phyloP scores from a whole-genome alignment of 92 coral and sea anemone genomes.

The Blastomussa wellsi region DNA sequence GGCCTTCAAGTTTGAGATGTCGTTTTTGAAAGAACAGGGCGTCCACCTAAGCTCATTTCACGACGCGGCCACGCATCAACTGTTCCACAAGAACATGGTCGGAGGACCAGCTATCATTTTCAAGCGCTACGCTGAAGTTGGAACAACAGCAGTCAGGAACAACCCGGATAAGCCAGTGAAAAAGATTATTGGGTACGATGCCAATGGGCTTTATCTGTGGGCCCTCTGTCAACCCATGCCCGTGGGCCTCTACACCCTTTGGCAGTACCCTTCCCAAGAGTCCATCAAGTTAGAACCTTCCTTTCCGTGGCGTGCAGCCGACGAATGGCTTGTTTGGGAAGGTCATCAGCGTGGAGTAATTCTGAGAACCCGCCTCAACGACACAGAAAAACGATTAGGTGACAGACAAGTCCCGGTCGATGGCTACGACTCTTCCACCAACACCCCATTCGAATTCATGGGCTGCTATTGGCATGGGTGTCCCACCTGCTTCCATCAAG shows the following conservation, averaged over 20 bases:
- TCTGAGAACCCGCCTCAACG: background rate
- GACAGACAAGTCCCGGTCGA: background rate
- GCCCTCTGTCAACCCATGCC: constrained; percentile 33
- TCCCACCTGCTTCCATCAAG: background rate
- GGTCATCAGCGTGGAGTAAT: constrained; percentile 9
- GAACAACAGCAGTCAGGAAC: no score
- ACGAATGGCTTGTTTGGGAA: constrained; percentile 42
- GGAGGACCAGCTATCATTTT: no score
- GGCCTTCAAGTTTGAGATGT: constrained; percentile 37
- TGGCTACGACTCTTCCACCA: background rate
- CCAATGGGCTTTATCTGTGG: constrained; percentile 40
- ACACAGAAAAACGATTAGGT: background rate
- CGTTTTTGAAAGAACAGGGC: constrained; percentile 22
- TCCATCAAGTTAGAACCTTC: background rate
- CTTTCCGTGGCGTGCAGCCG: background rate
- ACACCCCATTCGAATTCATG: background rate
- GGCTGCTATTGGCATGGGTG: background rate
- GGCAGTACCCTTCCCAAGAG: background rate
- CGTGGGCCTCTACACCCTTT: constrained; percentile 1
- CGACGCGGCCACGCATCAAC: constrained; percentile 13
- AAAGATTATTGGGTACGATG: constrained; percentile 28
- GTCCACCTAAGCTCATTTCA: constrained; percentile 10
- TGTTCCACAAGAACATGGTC: background rate
- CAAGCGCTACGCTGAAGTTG: no score
- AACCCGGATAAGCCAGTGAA: background rate